These are phyloP conservation scores for rat (Rattus norvegicus) DNA, from an alignment of 2,113 vertebrate species.

Conservation along the genomic window DNA sequence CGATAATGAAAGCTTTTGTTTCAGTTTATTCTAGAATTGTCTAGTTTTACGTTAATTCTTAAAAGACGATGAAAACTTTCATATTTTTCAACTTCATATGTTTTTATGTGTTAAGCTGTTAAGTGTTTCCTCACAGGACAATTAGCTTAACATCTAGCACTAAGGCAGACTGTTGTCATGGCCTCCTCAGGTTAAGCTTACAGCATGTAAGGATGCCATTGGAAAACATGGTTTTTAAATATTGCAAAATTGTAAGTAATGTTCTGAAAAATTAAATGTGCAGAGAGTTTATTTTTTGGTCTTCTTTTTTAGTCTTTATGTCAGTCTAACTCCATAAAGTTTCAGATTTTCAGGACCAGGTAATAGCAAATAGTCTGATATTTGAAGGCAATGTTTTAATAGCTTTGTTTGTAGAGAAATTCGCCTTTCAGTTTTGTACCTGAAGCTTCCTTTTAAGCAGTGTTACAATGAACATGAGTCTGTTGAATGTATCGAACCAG, in stretches of 20 bases:
- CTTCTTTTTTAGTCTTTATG: conserved; percentile 60
- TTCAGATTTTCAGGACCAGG: conserved; percentile 47
- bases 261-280: conserved; percentile 39
- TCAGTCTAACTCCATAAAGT: conserved; percentile 11
- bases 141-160: conserved; percentile 35
- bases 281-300: conserved; percentile 48
- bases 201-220: conserved; percentile 34
- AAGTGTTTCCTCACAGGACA: conserved; percentile 34
- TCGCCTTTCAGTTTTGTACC: conserved; percentile 42
- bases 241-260: conserved; percentile 42
- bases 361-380: conserved; percentile 28
- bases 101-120: not conserved
- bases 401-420: conserved; percentile 43
- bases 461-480: conserved; percentile 37
- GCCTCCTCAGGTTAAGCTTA: conserved; percentile 32
- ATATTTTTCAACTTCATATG: not conserved
- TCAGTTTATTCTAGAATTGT: conserved; percentile 59
- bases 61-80: conserved; percentile 21
- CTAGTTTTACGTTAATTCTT: conserved; percentile 61
- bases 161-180: conserved; percentile 1
- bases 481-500: not conserved
- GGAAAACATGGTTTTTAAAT: conserved; percentile 42
- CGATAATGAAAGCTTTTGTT: conserved; percentile 39
- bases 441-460: not conserved
- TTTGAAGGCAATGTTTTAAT: conserved; percentile 24